A percentile compares a stretch with the other conserved stretches of the same genome.
Evolutionary conservation across 2,888 invertebrate species (phyloP).

Genomic region (Brachylomia viminalis): DNA sequence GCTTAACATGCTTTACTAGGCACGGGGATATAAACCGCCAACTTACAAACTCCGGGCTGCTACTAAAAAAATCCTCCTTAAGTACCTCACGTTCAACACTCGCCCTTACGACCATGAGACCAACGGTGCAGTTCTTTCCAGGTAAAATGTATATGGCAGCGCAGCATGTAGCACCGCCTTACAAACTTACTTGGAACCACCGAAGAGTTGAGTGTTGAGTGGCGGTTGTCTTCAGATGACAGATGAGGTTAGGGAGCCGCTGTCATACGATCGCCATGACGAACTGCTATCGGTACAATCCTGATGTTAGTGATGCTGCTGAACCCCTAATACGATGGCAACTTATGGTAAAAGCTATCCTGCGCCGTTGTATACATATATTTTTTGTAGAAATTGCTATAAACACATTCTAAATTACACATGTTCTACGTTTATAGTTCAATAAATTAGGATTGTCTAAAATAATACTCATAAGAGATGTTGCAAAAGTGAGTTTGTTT

Average conservation of each 20-base stretch:
- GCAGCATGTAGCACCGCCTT: not conserved
- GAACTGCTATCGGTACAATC: not conserved
- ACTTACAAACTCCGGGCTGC: too few relatives aligned
- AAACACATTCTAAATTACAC: too few relatives aligned
- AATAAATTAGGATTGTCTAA: not conserved
- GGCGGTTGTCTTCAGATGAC: not conserved
- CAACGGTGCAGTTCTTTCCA: too few relatives aligned
- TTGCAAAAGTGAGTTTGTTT: too few relatives aligned
- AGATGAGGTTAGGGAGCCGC: not conserved
- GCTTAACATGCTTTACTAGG: too few relatives aligned
- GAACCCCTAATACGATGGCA: not conserved
- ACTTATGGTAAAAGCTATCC: not conserved
- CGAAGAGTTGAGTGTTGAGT: not conserved
- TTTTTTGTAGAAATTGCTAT: not conserved
- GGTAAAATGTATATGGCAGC: not conserved
- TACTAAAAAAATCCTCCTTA: too few relatives aligned
- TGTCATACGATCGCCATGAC: not conserved
- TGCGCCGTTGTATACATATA: too few relatives aligned
- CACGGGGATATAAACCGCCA: too few relatives aligned
- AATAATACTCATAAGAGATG: not conserved
- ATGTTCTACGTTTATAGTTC: not conserved
- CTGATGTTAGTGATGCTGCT: not conserved
- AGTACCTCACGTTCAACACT: too few relatives aligned
- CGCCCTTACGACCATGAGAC: too few relatives aligned
- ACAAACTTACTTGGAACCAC: not conserved